Base-by-base conservation (phyloP, 2,113 vertebrate genomes). In the Strix aluco region DNA sequence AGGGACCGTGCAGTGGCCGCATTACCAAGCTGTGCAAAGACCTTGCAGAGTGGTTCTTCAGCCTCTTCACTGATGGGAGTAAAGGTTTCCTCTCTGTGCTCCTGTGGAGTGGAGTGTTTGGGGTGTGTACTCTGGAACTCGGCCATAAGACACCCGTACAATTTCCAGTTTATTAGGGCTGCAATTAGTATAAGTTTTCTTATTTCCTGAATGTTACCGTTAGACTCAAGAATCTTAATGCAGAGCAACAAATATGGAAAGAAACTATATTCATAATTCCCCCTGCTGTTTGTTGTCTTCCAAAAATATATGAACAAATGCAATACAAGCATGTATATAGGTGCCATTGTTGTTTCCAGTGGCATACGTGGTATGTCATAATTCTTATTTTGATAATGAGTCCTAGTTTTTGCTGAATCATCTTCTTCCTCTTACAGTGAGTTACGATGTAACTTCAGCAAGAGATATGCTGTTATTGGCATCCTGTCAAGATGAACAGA, bases 401-500 rank as follows among this genome's bases (percentile, higher is more conserved):
- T 66, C n/a, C 20, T 63, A 55, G 15, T 91, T 87, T 85, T 91
- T 49, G 77, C 81, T 70, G 61, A 88, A 21, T 73, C 21, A 19
- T 80, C 90, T 94, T 88, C 75, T 36, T 78, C 25, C 47, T 73
- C 79, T 78, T 42, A 20, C 79, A 99, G 99, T 99, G 97, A 99
- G 99, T 98, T 99, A 99, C 5, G 99, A 99, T 71, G 98, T 99
- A 96, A 99, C 99, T 91, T 99, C 99, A 90, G 99, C 99, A 95
- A 99, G 99, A 96, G 99, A 99, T 98, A 99, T 99, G 99, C 98
- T 99, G 90, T 97, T 99, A 79, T 94, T 99, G 97, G 99, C 99
- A 21, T 97, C 99, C 92, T 99, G 99, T 97, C 99, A 99, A 96
- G 99, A 99, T 51, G 99, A 99, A 97, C 99, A 99, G 98, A 99